A percentile compares a stretch with the other conserved stretches of the same genome.
Conservation (phyloP, 2,113 vertebrate species). For the Nanorana parkeri region DNA sequence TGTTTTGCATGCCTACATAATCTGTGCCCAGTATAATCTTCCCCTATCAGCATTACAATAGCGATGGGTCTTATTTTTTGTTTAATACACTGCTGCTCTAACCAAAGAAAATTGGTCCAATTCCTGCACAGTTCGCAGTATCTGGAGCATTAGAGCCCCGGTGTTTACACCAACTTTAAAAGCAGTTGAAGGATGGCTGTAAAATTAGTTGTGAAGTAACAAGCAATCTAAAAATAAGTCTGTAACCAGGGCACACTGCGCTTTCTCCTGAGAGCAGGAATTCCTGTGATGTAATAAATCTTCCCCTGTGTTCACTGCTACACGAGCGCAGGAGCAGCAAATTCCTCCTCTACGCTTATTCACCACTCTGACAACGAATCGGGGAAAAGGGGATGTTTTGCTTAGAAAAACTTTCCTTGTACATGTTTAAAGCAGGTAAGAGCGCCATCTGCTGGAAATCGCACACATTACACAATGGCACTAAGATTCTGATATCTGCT, state of each 20-base stretch:
- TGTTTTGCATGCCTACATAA: too few relatives aligned
- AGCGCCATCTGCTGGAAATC: too few relatives aligned
- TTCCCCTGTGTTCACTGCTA: background rate
- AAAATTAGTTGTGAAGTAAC: background rate
- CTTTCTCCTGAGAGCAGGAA: constrained; percentile 19
- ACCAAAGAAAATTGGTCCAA: too few relatives aligned
- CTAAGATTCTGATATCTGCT: too few relatives aligned
- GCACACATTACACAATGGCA: too few relatives aligned
- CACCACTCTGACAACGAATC: background rate
- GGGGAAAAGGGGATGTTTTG: too few relatives aligned
- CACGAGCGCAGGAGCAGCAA: background rate
- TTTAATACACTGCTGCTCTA: too few relatives aligned
- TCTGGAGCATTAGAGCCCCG: background rate
- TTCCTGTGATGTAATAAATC: constrained; percentile 12
- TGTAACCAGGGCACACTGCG: constrained; percentile 9
- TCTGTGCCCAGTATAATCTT: too few relatives aligned
- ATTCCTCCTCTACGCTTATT: background rate
- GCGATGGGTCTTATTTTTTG: too few relatives aligned
- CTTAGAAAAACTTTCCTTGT: too few relatives aligned
- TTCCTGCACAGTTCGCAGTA: background rate
- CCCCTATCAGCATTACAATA: too few relatives aligned
- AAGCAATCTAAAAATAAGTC: constrained; percentile 6
- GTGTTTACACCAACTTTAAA: background rate
- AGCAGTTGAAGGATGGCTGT: background rate
- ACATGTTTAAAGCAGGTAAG: too few relatives aligned